These are phyloP conservation scores for Tyrannus savana DNA, from an alignment of 2,113 vertebrate species.

Conservation along the genomic window DNA sequence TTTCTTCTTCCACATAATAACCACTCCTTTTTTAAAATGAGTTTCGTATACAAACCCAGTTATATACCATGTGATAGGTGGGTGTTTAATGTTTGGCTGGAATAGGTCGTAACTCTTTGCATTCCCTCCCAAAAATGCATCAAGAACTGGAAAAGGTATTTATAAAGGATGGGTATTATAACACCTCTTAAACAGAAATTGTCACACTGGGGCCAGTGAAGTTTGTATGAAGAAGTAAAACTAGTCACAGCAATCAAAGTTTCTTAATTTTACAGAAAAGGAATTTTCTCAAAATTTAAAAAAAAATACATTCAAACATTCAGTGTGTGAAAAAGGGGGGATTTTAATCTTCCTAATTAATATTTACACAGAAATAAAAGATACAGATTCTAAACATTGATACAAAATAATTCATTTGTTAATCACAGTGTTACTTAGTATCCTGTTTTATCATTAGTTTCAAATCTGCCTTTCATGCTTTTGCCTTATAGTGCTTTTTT, in stretches of 20 bases:
- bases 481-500: not conserved
- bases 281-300: not conserved
- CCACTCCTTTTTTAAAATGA: not conserved
- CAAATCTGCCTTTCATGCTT: not conserved
- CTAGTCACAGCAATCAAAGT: fast-evolving
- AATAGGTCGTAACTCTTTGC: not conserved
- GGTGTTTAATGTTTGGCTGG: not conserved
- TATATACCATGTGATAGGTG: not conserved
- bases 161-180: not conserved
- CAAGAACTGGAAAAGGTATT: not conserved
- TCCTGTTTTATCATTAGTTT: not conserved
- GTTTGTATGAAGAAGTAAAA: not conserved
- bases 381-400: not conserved
- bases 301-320: not conserved
- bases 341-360: not conserved
- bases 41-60: not conserved
- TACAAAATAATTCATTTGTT: not conserved
- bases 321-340: not conserved
- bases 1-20: not conserved
- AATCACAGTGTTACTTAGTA: not conserved
- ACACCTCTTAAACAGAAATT: not conserved
- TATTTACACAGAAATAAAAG: not conserved
- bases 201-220: not conserved
- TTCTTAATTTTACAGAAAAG: not conserved
- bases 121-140: not conserved